Evolutionary conservation across 1,140 invertebrate genomes (phyloP), one percentile per base, ranked within the genome.

Genomic region (Procambarus clarkii): DNA sequence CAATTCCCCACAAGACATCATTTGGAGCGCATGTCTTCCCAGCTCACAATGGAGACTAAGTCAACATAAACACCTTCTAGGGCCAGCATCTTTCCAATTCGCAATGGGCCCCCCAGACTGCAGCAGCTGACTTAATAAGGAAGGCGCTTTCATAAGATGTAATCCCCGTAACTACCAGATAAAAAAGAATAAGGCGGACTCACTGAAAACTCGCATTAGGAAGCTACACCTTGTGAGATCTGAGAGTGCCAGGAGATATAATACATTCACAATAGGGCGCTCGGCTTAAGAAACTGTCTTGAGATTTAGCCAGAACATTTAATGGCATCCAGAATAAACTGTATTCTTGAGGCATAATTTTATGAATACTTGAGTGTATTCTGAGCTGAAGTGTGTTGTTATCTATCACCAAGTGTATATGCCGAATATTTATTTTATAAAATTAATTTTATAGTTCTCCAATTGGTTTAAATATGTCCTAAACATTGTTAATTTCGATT

Each of bases 181-280:
- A 69, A 69, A 69, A n/a, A 69, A 69, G 64, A 69, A n/a, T n/a
- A 69, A n/a, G 21, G 64, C 64, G 64, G 64, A 54, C 64, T 69
- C 64, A 69, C 64, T 69, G 64, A 69, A 69, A 69, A 69, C 64
- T 5, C 64, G 21, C 64, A 18, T 18, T 69, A 69, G 64, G 64
- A n/a, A 21, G 4, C 13, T n/a, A 69, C 18, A 69, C 13, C 64
- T 69, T 69, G 18, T 69, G 21, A 69, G 64, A 69, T 69, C 64
- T 4, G 50, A 11, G 60, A 64, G 18, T n/a, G 60, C 5, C 15
- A n/a, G 15, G 21, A 69, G 21, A 69, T 69, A 69, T 4, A 18
- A 5, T 4, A 69, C 13, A 5, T 21, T 69, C 64, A 5, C 64
- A 18, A 69, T 69, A 18, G 64, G 64, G 18, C 4, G 64, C 21